Evolutionary conservation across 1,140 invertebrate genomes (phyloP), one percentile per base, ranked within the genome.

Genomic region (Drosophila carrolli): DNA sequence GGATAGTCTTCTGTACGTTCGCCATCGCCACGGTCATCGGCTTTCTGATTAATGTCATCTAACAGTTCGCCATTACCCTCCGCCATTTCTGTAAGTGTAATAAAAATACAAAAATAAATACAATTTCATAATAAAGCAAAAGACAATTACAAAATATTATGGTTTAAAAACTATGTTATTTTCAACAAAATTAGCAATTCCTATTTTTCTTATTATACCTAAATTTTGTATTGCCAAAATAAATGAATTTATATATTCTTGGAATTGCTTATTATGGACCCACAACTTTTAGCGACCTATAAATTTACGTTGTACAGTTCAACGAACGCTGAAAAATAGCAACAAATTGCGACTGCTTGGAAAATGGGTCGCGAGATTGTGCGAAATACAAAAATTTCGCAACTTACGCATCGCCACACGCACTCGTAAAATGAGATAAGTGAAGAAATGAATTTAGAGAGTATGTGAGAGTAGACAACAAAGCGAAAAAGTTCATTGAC

Each of bases 31-130:
- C 96, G 95, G 92, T 95, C 95, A 91, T 95, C 94, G 88, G 93
- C 93, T 93, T 94, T 94, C 89, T 94, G 93, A 94, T 95, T 94
- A 93, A 95, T 94, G 93, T 96, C 96, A 94, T 97, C 96, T 93
- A 95, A 94, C 94, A 97, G 94, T 95, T 97, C 96, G 94, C 96
- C 96, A 95, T 97, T 97, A 93, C 96, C 96, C 94, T 97, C 96
- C 94, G 97, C 96, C 96, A 97, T 97, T 95, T 94, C 95, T 93
- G 81, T 56, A 90, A 90, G 3, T 13, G 35, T 40, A 44, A 29
- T 4, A 2, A 9, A n/a, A 13, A 29, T 40, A 0, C 16, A 35
- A 29, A 16, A 11, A 43, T 40, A 37, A 38, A 13, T 27, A 41
- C 0, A 41, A 23, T 23, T 23, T 23, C 23, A 23, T 23, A 23